phyloP scores from a whole-genome alignment of 2,113 vertebrate species.

The Grammomys dolichurus region DNA sequence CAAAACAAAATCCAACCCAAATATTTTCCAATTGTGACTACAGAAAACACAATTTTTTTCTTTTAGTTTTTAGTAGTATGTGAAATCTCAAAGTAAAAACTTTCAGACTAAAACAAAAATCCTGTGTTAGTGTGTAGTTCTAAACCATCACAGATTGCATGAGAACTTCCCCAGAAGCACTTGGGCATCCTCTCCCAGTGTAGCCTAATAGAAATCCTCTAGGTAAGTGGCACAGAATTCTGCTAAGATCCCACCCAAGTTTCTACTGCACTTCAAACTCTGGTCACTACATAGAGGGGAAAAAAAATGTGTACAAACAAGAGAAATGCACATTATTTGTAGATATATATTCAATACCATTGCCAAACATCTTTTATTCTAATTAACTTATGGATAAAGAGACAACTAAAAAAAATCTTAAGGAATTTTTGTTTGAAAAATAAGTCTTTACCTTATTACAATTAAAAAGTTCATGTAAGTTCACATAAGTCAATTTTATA shows the following conservation, averaged over 20 bases:
- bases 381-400: slow-evolving; percentile 23
- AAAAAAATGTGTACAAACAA: background rate
- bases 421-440: slow-evolving; percentile 37
- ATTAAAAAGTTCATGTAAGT: background rate
- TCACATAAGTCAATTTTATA: slow-evolving; percentile 49
- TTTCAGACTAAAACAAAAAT: slow-evolving; percentile 44
- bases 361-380: slow-evolving; percentile 53
- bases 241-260: background rate
- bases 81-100: slow-evolving; percentile 61
- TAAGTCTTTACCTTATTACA: slow-evolving; percentile 7
- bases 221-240: slow-evolving; percentile 5
- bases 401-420: slow-evolving; percentile 41
- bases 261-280: slow-evolving; percentile 27
- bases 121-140: slow-evolving; percentile 17
- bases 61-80: slow-evolving; percentile 23
- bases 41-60: slow-evolving; percentile 59
- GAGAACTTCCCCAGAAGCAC: slow-evolving; percentile 15
- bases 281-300: background rate
- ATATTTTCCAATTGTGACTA: slow-evolving; percentile 55
- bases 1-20: slow-evolving; percentile 49
- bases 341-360: background rate
- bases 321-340: background rate
- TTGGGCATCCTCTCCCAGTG: background rate
- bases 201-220: slow-evolving; percentile 19
- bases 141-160: slow-evolving; percentile 50